These are phyloP conservation scores for Chrysemys picta DNA, from an alignment of 2,113 vertebrate genomes.

Conservation along the genomic window DNA sequence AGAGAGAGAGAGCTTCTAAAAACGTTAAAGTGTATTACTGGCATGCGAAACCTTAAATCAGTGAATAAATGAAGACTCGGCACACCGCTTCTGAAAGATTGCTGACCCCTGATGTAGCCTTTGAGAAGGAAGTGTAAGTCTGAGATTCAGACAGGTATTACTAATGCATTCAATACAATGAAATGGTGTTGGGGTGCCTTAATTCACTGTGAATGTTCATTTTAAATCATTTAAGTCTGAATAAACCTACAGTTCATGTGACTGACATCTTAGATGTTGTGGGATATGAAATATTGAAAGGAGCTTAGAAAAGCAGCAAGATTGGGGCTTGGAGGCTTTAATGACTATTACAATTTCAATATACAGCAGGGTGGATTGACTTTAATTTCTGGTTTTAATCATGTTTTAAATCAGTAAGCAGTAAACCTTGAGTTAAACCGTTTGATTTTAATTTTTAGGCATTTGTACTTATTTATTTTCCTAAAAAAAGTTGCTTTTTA, in stretches of 20 bases:
- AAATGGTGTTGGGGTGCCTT: neutral
- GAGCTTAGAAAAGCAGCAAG: slow-evolving; percentile 27
- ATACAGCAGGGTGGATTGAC: neutral
- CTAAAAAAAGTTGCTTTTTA: neutral
- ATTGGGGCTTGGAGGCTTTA: neutral
- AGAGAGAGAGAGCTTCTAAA: no score
- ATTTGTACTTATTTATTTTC: neutral
- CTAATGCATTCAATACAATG: neutral
- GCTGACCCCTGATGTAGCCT: neutral
- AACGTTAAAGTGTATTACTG: no score
- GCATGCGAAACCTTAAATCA: no score
- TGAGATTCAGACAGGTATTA: neutral
- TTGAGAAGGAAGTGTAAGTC: neutral
- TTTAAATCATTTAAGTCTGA: neutral
- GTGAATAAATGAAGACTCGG: no score
- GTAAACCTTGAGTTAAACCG: neutral
- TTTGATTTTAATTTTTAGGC: neutral
- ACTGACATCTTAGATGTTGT: accelerated
- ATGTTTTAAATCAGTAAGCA: neutral
- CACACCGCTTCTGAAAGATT: no score
- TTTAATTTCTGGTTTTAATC: neutral
- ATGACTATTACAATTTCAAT: neutral
- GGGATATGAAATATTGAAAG: slow-evolving; percentile 21
- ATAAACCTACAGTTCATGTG: accelerated
- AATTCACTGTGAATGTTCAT: neutral